These are phyloP conservation scores for Yponomeuta cagnagella DNA, from an alignment of 2,888 invertebrate species.

Conservation along the genomic window DNA sequence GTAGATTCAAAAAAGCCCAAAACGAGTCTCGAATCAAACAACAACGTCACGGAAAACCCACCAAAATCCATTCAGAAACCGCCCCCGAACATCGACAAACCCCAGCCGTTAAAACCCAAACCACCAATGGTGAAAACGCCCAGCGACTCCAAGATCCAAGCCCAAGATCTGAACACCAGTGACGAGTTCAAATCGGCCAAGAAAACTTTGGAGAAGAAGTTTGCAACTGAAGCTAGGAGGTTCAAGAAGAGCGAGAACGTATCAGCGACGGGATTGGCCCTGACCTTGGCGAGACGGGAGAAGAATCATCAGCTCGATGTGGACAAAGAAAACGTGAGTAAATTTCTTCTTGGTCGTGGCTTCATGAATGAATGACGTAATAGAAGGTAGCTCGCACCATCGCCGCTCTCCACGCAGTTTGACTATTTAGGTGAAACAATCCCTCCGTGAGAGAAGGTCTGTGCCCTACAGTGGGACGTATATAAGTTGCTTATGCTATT, in stretches of 20 bases:
- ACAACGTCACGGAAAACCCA: neutral
- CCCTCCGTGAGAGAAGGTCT: no score
- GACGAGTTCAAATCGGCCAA: conserved; percentile 28
- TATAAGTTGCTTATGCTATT: no score
- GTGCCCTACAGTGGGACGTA: no score
- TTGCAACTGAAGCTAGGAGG: conserved; percentile 40
- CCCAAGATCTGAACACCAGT: conserved; percentile 33
- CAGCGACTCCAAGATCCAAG: conserved; percentile 14
- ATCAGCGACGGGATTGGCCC: conserved; percentile 23
- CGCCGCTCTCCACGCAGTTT: no score
- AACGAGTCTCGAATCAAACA: neutral
- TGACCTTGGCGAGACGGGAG: conserved; percentile 42
- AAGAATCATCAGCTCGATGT: conserved; percentile 46
- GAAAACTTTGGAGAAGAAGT: conserved; percentile 34
- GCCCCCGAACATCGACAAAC: conserved; percentile 24
- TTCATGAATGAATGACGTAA: neutral
- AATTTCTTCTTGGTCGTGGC: neutral
- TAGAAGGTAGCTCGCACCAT: no score
- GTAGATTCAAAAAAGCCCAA: neutral
- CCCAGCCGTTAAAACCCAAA: conserved; percentile 31
- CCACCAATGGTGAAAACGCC: conserved; percentile 32
- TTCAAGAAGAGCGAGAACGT: conserved; percentile 30
- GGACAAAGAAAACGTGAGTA: conserved; percentile 66
- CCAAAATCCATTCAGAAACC: neutral
- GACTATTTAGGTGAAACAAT: no score